These are phyloP conservation scores for Oikopleura albicans DNA, from an alignment of 23 tunicate species.

Conservation along the genomic window DNA sequence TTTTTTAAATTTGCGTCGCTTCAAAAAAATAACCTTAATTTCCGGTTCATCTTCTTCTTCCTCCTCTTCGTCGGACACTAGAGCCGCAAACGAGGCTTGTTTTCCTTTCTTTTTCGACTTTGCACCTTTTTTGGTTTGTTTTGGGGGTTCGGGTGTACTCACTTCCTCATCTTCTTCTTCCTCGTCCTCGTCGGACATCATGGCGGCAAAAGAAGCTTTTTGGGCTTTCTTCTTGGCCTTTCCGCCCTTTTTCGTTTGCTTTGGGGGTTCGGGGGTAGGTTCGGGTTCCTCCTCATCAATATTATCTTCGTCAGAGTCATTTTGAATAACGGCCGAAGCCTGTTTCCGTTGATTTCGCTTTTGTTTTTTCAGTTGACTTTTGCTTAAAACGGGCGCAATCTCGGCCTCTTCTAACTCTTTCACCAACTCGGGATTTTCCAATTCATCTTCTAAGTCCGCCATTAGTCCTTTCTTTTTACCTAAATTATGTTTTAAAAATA, in stretches of 20 bases:
- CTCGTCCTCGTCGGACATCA: background rate
- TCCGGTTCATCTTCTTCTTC: slow-evolving; percentile 9
- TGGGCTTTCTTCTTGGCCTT: background rate
- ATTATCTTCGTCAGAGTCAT: background rate
- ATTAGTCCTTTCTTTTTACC: background rate
- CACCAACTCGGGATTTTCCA: background rate
- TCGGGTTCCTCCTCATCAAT: background rate
- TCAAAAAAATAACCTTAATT: too few relatives aligned
- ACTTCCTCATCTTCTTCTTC: background rate
- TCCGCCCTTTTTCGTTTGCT: background rate
- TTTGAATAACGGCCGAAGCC: background rate
- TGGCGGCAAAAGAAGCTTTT: background rate
- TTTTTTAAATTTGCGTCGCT: too few relatives aligned
- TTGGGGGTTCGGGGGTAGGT: background rate
- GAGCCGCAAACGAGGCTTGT: background rate
- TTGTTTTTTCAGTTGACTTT: background rate
- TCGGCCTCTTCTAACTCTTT: background rate
- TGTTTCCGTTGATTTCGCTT: background rate
- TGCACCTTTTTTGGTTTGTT: background rate
- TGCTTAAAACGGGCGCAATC: background rate
- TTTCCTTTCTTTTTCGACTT: background rate
- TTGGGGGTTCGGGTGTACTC: background rate
- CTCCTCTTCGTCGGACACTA: background rate
- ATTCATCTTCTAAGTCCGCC: background rate
- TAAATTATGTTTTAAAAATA: too few relatives aligned